phyloP scores from a whole-genome alignment of 2,113 vertebrate species.

The Tachysurus vachellii region DNA sequence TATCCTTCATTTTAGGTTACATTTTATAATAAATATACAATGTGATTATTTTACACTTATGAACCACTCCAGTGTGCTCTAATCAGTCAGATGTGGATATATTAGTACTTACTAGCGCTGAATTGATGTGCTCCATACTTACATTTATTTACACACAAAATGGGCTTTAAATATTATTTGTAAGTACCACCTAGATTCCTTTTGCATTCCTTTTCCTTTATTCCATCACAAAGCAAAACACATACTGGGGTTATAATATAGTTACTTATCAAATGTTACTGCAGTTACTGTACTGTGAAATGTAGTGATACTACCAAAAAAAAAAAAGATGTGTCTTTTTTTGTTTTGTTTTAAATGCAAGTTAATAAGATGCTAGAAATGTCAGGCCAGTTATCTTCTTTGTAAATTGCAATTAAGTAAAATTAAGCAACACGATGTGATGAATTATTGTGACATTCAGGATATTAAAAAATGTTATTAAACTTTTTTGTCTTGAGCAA shows the following conservation, averaged over 20 bases:
- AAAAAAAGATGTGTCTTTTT: neutral
- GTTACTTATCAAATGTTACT: neutral
- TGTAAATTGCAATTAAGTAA: neutral
- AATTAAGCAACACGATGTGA: neutral
- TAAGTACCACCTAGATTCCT: neutral
- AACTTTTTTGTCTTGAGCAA: neutral
- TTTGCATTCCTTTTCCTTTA: neutral
- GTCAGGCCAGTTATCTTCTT: neutral
- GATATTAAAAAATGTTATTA: neutral
- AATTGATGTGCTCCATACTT: conserved; percentile 5
- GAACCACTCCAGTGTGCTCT: neutral
- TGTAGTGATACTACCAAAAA: neutral
- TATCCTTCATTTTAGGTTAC: neutral
- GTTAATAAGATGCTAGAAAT: neutral
- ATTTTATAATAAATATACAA: neutral
- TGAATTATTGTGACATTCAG: neutral
- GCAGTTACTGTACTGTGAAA: neutral
- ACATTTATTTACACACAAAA: neutral
- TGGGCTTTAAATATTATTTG: neutral
- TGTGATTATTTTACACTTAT: neutral
- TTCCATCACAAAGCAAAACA: neutral
- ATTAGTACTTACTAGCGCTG: neutral
- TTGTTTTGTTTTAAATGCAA: neutral
- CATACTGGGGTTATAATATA: too few species aligned
- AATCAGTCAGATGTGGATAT: neutral